These are phyloP conservation scores for Trachelus iudaicus DNA, from an alignment of 2,888 invertebrate species.

Conservation along the genomic window DNA sequence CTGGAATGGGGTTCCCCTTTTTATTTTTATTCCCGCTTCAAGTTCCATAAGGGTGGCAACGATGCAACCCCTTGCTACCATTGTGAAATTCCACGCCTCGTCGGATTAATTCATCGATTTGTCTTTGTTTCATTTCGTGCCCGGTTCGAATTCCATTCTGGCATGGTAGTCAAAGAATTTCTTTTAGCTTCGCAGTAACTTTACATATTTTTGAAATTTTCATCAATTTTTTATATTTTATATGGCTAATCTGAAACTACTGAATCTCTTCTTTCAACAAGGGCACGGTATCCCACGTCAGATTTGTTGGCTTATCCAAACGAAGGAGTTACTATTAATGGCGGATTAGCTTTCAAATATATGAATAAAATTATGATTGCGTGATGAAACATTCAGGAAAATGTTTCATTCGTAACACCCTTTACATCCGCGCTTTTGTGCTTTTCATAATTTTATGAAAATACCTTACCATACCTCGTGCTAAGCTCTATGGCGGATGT, in stretches of 20 bases:
- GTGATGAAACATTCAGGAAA: too few relatives aligned
- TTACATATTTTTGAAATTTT: background rate
- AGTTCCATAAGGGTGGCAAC: conserved; percentile 15
- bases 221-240: background rate
- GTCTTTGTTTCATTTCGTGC: background rate
- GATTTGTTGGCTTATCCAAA: too few relatives aligned
- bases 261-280: background rate
- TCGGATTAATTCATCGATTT: background rate
- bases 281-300: background rate
- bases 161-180: background rate
- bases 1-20: background rate
- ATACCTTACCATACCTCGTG: too few relatives aligned
- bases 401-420: too few relatives aligned
- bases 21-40: conserved; percentile 1
- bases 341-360: too few relatives aligned
- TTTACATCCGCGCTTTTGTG: too few relatives aligned
- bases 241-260: background rate
- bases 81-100: background rate
- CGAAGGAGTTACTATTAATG: too few relatives aligned
- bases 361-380: too few relatives aligned
- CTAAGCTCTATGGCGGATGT: background rate
- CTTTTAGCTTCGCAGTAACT: background rate
- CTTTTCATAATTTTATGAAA: too few relatives aligned
- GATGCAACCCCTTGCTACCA: conserved; percentile 1
- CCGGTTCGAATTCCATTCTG: background rate